Percentiles rank a stretch among this genome's conserved stretches.
Evolutionary conservation across 2,888 invertebrate species (phyloP).

Genomic region (Apodemia hepburni): DNA sequence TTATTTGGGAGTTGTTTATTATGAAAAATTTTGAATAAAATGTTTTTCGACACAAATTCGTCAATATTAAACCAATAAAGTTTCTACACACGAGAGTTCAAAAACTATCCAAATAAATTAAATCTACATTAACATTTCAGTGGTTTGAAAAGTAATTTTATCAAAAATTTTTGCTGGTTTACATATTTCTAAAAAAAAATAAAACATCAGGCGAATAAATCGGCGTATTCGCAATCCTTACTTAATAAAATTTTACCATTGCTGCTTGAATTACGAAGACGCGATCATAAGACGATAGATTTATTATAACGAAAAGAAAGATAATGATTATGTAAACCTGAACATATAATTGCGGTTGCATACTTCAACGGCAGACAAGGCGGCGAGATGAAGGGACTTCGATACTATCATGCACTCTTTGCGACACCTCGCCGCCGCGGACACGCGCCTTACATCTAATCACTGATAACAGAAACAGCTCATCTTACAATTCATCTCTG

Average conservation of each 20-base stretch:
- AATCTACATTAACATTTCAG: too few relatives aligned
- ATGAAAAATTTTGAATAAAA: too few relatives aligned
- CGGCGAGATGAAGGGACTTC: constrained; percentile 64
- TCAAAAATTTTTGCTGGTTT: too few relatives aligned
- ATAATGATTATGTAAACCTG: constrained; percentile 8
- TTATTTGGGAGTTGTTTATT: too few relatives aligned
- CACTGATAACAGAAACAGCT: constrained; percentile 55
- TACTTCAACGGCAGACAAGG: constrained; percentile 25
- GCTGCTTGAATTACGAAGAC: not conserved
- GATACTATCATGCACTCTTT: constrained; percentile 62
- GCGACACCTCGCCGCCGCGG: constrained; percentile 55
- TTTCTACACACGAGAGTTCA: too few relatives aligned
- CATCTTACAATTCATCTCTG: constrained; percentile 64
- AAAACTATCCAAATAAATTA: too few relatives aligned
- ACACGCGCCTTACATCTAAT: constrained; percentile 64
- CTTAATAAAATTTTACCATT: not conserved
- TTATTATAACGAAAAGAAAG: constrained; percentile 9
- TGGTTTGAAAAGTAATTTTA: too few relatives aligned
- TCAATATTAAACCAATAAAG: too few relatives aligned
- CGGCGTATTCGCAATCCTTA: not conserved
- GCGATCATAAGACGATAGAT: not conserved
- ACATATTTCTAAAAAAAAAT: too few relatives aligned
- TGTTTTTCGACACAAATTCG: too few relatives aligned
- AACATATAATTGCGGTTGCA: constrained; percentile 10
- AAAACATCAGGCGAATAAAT: not conserved